Base-by-base conservation (phyloP, 2,888 invertebrate genomes). In the Eulithis prunata region DNA sequence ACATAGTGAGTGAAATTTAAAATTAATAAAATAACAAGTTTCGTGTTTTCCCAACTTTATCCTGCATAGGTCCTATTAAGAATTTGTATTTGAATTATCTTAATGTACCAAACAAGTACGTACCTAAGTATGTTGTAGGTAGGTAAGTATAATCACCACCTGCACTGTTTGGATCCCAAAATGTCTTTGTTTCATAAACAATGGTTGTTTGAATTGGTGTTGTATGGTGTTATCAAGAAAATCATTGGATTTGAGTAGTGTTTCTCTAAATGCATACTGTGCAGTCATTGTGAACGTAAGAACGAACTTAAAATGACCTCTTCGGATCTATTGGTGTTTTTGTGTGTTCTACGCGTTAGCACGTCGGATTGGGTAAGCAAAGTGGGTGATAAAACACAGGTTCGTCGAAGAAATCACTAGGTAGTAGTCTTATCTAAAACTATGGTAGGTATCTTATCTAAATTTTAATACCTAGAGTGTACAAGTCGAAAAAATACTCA, bases 331-430 rank as follows among this genome's bases (percentile, higher is more conserved):
- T 36, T 64, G 32, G 41, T 69, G 54, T 68, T 75, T 58, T 68
- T 71, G 28, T 70, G 54, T 56, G 53, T 63, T 45, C 43, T 74
- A 28, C 71, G 62, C 4, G 14, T 65, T 49, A 62, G 68, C 64
- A 63, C 56, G 28, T 70, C 73, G 7, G 73, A 75, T 62, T 75
- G 75, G 75, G 75, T 75, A 64, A 73, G 64, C 54, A 72, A 77
- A 73, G 32, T 32, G 6, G 32, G 32, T 32, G 32, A 32, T 32
- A 32, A 32, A 32, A 32, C 32, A 21, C 21, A 21, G 21, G 21
- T 21, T 21, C 21, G 21, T 21, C 1, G 21, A 21, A 2, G 21
- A 21, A 21, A 21, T 21, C 21, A 21, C 21, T 21, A 21, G 1
- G 21, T 21, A 21, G 21, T 21, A 21, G 21, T 21, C 21, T 21